Base-by-base conservation (phyloP, 1,140 invertebrate species). In the Papilio helenus region DNA sequence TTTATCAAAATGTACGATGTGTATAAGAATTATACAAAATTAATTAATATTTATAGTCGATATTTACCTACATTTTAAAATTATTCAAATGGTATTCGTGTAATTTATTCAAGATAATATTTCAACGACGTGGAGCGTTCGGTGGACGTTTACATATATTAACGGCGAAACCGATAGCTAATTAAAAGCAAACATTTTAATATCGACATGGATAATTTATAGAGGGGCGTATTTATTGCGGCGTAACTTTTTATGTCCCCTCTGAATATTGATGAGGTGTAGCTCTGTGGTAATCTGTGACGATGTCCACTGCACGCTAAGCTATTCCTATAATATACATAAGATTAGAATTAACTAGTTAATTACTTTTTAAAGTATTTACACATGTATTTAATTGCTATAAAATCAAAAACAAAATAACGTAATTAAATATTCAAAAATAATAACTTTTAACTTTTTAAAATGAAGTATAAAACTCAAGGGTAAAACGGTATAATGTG, bases 141-240 rank as follows among this genome's bases (percentile, higher is more conserved):
- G 68, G 39, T 77, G 23, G 55, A 44, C 76, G 79, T 83, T 85
- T 74, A 83, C 81, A 83, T 86, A 86, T 84, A 86, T 86, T 80
- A 82, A 39, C 81, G 76, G 80, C 83, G 80, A 85, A 86, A 85
- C 72, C 81, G 80, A 82, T 85, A 76, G 76, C 80, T 85, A 85
- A 86, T 85, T 83, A 86, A 85, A 86, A 82, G 80, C 83, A 86
- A 85, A 85, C 85, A 86, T 85, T 82, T 82, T 84, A 80, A 82
- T 79, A 78, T 83, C 39, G 79, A 49, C 81, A 29, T 79, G 77
- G 77, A 82, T 81, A 84, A 83, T 82, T 86, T 84, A 83, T 81
- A 55, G 79, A 72, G 72, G 82, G 79, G 76, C 72, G 83, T 82
- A 86, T 83, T 85, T 84, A 86, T 84, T 74, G 72, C 46, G 29